Base-by-base conservation (phyloP, 2,888 invertebrate species). In the Alsophila aescularia region DNA sequence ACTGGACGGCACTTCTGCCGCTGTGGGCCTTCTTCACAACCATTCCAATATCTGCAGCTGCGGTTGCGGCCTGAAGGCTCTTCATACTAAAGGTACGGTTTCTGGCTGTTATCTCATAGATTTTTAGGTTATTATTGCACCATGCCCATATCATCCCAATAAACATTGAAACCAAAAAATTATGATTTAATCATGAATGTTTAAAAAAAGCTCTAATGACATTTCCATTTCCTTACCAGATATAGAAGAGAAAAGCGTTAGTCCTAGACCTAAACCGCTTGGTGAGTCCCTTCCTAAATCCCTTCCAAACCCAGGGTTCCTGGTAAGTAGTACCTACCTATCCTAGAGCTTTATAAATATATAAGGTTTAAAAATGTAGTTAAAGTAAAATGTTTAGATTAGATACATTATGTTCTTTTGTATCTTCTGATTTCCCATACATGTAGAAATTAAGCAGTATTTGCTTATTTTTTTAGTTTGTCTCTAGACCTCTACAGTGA, bases 51-150 rank as follows among this genome's bases (percentile, higher is more conserved):
- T 93, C 32, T 96, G 95, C 77, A 92, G 92, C 62, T 96, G 95
- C 67, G 95, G 95, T 16, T 96, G 95, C 75, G 93, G 93, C 24
- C 89, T 92, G 13, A 92, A 93, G 71, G 89, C 90, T 31, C 81
- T 94, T 16, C 95, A 96, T 71, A 95, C 94, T 0, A 96, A 96
- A 93, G 95, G 96, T 96, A 92, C 47, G 40, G 32, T 40, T 4
- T 12, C 8, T 15, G 21, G 0, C 29, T 2, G 14, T 2, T 15
- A 45, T 21, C 14, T 50, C 42, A 34, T 13, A 12, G 5, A 65
- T 69, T 86, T 85, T 79, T 64, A 87, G 87, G 87, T 87, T 87
- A 87, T 77, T 73, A 80, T 87, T 87, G 78, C 87, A 79, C 87
- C 87, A 87, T 72, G 72, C 79, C 62, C 49, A 34, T 36, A 32